phyloP scores from a whole-genome alignment of 2,888 invertebrate genomes.

The Drosophila anceps region DNA sequence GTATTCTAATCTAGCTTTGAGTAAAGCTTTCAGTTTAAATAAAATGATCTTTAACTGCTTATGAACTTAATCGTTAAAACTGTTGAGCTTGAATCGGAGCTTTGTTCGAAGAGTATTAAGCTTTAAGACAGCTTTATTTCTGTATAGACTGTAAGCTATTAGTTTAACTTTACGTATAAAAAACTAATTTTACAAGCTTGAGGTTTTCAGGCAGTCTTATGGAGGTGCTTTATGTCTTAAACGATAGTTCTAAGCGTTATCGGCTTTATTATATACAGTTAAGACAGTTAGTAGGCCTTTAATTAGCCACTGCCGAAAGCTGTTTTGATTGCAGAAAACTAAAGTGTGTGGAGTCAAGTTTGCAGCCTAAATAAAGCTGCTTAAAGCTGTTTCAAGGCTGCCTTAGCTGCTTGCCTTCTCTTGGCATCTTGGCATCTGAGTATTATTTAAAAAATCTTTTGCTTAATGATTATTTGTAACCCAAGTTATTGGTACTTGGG shows the following conservation, averaged over 20 bases:
- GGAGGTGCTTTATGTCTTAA: background rate
- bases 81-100: too few relatives aligned
- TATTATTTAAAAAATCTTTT: background rate
- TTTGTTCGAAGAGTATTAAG: background rate
- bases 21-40: too few relatives aligned
- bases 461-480: background rate
- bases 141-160: background rate
- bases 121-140: background rate
- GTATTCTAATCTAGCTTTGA: too few relatives aligned
- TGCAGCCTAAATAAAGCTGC: background rate
- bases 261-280: background rate
- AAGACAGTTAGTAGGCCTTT: background rate
- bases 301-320: background rate
- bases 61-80: too few relatives aligned
- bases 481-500: slow-evolving; percentile 17
- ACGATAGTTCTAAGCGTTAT: background rate
- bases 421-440: background rate
- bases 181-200: too few relatives aligned
- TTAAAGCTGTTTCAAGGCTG: background rate
- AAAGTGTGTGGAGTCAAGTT: background rate
- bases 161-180: background rate
- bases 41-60: too few relatives aligned
- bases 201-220: background rate
- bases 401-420: background rate
- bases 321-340: background rate